Percentiles rank a stretch among this genome's conserved stretches.
phyloP scores from a whole-genome alignment of 92 coral and sea anemone species.

The Epizoanthus rinbou region DNA sequence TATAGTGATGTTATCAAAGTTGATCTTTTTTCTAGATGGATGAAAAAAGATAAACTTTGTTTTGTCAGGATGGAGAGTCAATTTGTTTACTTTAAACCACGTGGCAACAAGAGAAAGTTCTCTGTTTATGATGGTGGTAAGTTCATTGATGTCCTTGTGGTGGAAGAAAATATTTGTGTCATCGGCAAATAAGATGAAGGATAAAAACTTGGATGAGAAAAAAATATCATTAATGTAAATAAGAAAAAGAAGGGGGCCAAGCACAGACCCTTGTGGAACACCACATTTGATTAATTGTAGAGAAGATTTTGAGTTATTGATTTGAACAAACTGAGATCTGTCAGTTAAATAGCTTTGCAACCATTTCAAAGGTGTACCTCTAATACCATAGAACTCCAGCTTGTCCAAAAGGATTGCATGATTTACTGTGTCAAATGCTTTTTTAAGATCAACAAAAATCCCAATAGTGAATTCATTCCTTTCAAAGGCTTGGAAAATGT shows the following conservation, averaged over 20 bases:
- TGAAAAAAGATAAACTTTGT: not conserved
- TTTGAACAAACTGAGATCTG: slow-evolving; percentile 29
- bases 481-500: slow-evolving; percentile 24
- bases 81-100: not conserved
- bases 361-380: slow-evolving; percentile 23
- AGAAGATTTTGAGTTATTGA: slow-evolving; percentile 9
- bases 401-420: slow-evolving; percentile 2
- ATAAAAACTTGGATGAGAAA: not conserved
- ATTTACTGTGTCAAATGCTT: no score
- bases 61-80: not conserved
- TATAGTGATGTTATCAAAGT: not conserved
- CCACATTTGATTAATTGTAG: slow-evolving; percentile 14
- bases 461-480: slow-evolving; percentile 9
- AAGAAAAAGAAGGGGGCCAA: slow-evolving; percentile 47
- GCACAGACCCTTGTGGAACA: slow-evolving; percentile 47
- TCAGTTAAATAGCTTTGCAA: slow-evolving; percentile 4
- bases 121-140: not conserved
- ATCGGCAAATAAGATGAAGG: slow-evolving; percentile 26
- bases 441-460: not conserved
- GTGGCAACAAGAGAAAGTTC: not conserved
- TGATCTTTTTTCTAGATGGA: slow-evolving; percentile 2
- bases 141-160: not conserved
- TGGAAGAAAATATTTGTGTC: slow-evolving; percentile 15
- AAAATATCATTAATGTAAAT: slow-evolving; percentile 27
- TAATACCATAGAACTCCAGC: slow-evolving; percentile 32